phyloP scores from a whole-genome alignment of 2,797 vertebrate species.

The Girardinus metallicus region DNA sequence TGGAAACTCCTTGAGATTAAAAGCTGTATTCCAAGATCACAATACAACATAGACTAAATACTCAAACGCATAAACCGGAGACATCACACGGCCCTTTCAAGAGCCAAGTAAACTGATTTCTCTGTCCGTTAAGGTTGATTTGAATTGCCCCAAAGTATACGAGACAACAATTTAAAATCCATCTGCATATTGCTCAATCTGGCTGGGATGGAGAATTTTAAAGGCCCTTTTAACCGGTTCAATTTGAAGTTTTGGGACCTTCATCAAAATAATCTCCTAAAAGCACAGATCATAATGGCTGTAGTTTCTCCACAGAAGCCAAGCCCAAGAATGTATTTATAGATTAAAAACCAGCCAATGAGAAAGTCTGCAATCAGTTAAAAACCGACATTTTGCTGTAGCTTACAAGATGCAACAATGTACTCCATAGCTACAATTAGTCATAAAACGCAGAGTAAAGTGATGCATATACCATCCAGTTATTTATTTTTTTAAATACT shows the following conservation, averaged over 20 bases:
- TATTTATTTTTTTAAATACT: not conserved
- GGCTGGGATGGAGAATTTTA: not conserved
- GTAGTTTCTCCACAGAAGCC: not conserved
- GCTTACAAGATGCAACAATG: not conserved
- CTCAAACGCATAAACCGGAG: not conserved
- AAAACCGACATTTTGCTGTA: not conserved
- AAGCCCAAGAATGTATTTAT: slow-evolving; percentile 3
- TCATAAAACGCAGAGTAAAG: not conserved
- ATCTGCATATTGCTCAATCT: not conserved
- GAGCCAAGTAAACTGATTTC: not conserved
- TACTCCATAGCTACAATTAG: not conserved
- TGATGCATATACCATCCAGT: not conserved
- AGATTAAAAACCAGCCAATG: not conserved
- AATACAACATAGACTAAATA: not conserved
- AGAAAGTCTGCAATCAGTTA: not conserved
- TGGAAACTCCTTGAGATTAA: too few species aligned
- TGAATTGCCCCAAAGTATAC: not conserved
- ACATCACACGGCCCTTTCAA: not conserved
- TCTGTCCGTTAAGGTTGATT: not conserved
- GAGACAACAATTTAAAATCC: not conserved
- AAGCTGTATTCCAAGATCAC: not conserved
- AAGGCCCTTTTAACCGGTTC: not conserved
- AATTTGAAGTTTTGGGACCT: not conserved
- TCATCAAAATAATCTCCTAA: not conserved
- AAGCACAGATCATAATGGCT: not conserved